These are phyloP conservation scores for Vombatus ursinus DNA, from an alignment of 2,113 vertebrate genomes.

Conservation along the genomic window DNA sequence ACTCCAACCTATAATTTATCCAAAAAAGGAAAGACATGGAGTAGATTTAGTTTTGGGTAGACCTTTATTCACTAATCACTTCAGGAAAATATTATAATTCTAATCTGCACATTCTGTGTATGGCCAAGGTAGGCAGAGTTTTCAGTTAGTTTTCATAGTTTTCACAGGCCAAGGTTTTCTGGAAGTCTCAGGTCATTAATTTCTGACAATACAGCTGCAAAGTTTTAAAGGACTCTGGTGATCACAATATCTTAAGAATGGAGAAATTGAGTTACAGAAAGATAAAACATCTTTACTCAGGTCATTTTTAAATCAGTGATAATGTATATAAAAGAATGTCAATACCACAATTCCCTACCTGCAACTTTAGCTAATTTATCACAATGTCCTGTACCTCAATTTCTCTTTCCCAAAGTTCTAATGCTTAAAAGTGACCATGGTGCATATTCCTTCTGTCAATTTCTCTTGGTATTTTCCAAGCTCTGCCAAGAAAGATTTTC, in stretches of 20 bases:
- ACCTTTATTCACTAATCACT: neutral
- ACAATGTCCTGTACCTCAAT: neutral
- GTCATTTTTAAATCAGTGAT: neutral
- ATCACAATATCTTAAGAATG: neutral
- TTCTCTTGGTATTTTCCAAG: neutral
- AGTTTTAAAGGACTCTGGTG: neutral
- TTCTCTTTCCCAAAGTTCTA: neutral
- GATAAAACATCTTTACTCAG: neutral
- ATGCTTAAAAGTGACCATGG: neutral
- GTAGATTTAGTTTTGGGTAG: neutral
- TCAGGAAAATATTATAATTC: neutral
- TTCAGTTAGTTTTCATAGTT: too few species aligned
- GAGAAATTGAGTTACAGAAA: neutral
- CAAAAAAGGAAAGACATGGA: neutral
- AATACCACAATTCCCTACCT: neutral
- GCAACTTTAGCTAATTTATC: neutral
- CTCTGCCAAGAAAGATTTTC: neutral
- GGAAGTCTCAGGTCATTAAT: neutral
- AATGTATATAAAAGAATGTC: neutral
- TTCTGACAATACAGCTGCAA: neutral
- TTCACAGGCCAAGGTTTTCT: too few species aligned
- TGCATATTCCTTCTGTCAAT: neutral
- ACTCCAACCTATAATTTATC: neutral
- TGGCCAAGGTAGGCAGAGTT: too few species aligned
- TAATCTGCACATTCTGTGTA: neutral